phyloP scores from a whole-genome alignment of 2,797 vertebrate species.

The Halcyon leucocephala region DNA sequence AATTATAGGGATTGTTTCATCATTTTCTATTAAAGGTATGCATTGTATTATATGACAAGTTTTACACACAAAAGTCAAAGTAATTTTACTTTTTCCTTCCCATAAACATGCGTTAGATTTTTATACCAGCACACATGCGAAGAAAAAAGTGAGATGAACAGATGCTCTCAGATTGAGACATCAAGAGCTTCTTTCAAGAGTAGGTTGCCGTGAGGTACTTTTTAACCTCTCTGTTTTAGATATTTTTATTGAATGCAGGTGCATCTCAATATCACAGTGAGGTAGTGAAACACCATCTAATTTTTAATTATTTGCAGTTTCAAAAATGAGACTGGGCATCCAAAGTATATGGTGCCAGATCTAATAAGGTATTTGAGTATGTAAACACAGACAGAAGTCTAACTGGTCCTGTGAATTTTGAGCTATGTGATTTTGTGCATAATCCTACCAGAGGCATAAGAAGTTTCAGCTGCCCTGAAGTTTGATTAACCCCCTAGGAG shows the following conservation, averaged over 20 bases:
- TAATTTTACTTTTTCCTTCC: neutral
- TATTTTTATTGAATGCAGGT: neutral
- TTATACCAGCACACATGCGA: neutral
- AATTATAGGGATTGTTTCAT: neutral
- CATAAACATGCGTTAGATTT: neutral
- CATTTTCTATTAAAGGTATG: neutral
- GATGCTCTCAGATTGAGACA: neutral
- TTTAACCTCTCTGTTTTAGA: neutral
- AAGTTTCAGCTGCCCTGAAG: neutral
- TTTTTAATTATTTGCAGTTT: neutral
- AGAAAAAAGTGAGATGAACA: neutral
- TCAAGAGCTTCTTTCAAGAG: neutral
- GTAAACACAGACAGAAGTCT: neutral
- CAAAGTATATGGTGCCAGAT: neutral
- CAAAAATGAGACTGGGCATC: neutral
- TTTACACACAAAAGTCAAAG: neutral
- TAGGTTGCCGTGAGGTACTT: neutral
- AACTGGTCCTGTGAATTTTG: neutral
- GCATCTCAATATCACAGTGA: neutral
- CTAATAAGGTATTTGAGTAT: neutral
- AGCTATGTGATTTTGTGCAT: neutral
- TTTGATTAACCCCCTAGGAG: neutral
- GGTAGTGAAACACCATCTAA: neutral
- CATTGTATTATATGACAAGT: neutral
- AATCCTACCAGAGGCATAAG: neutral